Conservation (phyloP, 2,888 invertebrate species). For the Diarsia rubi region DNA sequence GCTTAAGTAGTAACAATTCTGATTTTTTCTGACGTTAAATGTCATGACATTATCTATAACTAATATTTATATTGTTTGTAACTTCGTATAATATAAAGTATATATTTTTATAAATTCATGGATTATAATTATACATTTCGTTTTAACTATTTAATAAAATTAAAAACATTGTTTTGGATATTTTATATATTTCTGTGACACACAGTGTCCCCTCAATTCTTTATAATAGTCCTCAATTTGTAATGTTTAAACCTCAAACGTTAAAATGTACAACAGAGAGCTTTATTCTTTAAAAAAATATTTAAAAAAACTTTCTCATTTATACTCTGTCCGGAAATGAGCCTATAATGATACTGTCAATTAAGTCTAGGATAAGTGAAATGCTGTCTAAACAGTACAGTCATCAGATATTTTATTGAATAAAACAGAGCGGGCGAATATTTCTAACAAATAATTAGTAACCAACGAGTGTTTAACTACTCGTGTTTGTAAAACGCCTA, state of each 20-base stretch:
- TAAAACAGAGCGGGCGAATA: conserved; percentile 52
- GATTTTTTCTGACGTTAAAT: conserved; percentile 1
- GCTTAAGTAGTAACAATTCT: neutral
- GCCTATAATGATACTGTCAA: conserved; percentile 72
- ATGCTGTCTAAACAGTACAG: conserved; percentile 50
- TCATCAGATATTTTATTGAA: conserved; percentile 41
- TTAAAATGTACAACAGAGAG: conserved; percentile 53
- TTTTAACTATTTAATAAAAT: neutral
- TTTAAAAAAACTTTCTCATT: conserved; percentile 22
- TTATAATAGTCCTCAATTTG: conserved; percentile 14
- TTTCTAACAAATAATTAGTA: conserved; percentile 49
- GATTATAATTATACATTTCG: neutral
- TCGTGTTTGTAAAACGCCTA: conserved; percentile 54
- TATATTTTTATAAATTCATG: conserved; percentile 2
- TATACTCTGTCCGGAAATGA: conserved; percentile 35
- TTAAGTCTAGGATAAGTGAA: conserved; percentile 78
- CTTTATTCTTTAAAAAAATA: conserved; percentile 54
- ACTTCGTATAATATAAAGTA: neutral
- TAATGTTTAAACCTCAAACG: conserved; percentile 32
- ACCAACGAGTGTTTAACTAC: conserved; percentile 39
- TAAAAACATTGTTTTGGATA: neutral
- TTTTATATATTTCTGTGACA: neutral
- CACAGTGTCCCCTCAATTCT: conserved; percentile 4
- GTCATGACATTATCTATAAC: conserved; percentile 4
- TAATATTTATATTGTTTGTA: neutral